Percentiles rank a stretch among this genome's conserved stretches.
Evolutionary conservation across 1,140 invertebrate genomes (phyloP).

Genomic region (Xylocopa sonorina): DNA sequence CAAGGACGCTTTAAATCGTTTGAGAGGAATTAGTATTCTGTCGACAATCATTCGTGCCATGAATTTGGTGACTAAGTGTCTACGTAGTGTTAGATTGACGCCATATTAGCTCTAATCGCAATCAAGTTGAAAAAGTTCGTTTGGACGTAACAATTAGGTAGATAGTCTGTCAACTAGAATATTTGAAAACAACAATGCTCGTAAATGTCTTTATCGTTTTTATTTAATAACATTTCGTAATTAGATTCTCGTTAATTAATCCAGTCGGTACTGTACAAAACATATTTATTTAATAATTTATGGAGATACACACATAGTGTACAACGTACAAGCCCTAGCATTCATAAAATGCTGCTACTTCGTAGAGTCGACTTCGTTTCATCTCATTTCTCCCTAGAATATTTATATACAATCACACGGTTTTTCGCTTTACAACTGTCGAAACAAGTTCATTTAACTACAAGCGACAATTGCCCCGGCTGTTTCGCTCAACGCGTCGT

Average conservation of each 20-base stretch:
- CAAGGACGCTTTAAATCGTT: neutral
- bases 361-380: constrained; percentile 51
- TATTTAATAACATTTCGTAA: neutral
- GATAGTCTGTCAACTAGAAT: neutral
- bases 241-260: neutral
- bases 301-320: constrained; percentile 72
- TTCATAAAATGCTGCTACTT: constrained; percentile 67
- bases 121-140: neutral
- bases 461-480: constrained; percentile 54
- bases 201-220: neutral
- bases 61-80: neutral
- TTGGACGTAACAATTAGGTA: no score
- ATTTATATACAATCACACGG: constrained; percentile 72
- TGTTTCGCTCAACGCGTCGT: constrained; percentile 53
- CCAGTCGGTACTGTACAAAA: constrained; percentile 74
- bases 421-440: constrained; percentile 35
- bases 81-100: neutral
- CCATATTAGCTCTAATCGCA: neutral
- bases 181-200: neutral
- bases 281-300: constrained; percentile 80
- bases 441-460: constrained; percentile 64
- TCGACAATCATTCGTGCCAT: neutral
- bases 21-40: constrained; percentile 24
- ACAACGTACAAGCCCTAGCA: constrained; percentile 68
- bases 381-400: constrained; percentile 47